Conservation (phyloP, 2,888 invertebrate genomes). For the Conistra vaccinii region DNA sequence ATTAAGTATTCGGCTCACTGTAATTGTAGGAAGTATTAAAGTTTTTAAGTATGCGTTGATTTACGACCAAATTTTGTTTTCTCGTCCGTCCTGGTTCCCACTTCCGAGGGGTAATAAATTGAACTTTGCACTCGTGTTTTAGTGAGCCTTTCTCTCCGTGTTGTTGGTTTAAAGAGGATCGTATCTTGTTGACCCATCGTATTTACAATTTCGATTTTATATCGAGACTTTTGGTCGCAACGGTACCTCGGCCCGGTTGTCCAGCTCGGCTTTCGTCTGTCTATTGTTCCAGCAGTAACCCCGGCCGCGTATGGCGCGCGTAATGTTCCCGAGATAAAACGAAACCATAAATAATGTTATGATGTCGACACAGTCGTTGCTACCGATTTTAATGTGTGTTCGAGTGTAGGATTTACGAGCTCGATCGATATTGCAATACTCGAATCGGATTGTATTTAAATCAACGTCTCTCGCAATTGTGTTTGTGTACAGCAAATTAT, state of each 20-base stretch:
- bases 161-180: slow-evolving; percentile 75
- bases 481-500: slow-evolving; percentile 69
- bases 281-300: slow-evolving; percentile 65
- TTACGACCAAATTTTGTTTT: slow-evolving; percentile 70
- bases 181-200: slow-evolving; percentile 78
- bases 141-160: slow-evolving; percentile 75
- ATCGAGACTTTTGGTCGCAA: slow-evolving; percentile 72
- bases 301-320: slow-evolving; percentile 60
- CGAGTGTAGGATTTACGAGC: slow-evolving; percentile 77
- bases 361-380: slow-evolving; percentile 78
- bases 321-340: slow-evolving; percentile 74
- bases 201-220: slow-evolving; percentile 77
- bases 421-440: slow-evolving; percentile 74
- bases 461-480: slow-evolving; percentile 67
- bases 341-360: slow-evolving; percentile 78
- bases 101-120: slow-evolving; percentile 74
- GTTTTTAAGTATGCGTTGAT: slow-evolving; percentile 70
- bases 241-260: slow-evolving; percentile 79
- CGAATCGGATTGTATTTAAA: slow-evolving; percentile 72
- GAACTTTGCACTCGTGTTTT: slow-evolving; percentile 72
- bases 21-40: slow-evolving; percentile 73
- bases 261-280: slow-evolving; percentile 56
- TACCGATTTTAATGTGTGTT: slow-evolving; percentile 80
- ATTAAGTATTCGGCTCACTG: slow-evolving; percentile 64
- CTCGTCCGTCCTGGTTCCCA: slow-evolving; percentile 68